Percentiles rank a stretch among this genome's conserved stretches.
Conservation (phyloP, 1,140 invertebrate species). For the Chironomus striatipennis region DNA sequence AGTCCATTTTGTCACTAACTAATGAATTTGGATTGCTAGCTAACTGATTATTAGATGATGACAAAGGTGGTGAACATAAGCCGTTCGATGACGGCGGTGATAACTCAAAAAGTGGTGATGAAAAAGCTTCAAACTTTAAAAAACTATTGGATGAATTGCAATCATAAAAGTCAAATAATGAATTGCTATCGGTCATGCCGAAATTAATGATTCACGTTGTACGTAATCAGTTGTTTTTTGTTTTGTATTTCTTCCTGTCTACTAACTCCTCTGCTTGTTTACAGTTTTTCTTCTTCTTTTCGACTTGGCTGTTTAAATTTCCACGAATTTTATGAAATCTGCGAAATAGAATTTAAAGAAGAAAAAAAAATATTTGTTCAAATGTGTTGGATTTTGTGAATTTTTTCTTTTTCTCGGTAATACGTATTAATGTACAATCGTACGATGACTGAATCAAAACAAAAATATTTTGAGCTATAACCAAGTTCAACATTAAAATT, state of each 20-base stretch:
- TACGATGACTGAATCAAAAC: neutral
- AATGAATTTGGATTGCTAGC: neutral
- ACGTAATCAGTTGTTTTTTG: neutral
- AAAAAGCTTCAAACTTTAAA: neutral
- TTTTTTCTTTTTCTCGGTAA: neutral
- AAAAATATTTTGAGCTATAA: neutral
- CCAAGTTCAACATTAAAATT: slow-evolving; percentile 4
- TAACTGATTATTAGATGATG: neutral
- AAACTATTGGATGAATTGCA: slow-evolving; percentile 21
- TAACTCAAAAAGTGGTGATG: slow-evolving; percentile 13
- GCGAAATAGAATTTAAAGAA: neutral
- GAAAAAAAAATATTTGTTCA: neutral
- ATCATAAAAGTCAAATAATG: slow-evolving; percentile 21
- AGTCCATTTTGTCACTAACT: slow-evolving; percentile 14
- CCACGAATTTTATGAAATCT: neutral
- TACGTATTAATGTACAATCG: neutral
- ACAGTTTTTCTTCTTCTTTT: neutral
- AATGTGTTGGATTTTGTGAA: neutral
- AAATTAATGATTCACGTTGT: neutral
- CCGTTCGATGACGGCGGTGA: neutral
- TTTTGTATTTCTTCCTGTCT: neutral
- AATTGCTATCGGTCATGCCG: slow-evolving; percentile 18
- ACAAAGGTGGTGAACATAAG: neutral
- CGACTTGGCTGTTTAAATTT: neutral
- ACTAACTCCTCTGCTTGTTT: neutral